Base-by-base conservation (phyloP, 2,888 invertebrate species). In the Agrochola lota region DNA sequence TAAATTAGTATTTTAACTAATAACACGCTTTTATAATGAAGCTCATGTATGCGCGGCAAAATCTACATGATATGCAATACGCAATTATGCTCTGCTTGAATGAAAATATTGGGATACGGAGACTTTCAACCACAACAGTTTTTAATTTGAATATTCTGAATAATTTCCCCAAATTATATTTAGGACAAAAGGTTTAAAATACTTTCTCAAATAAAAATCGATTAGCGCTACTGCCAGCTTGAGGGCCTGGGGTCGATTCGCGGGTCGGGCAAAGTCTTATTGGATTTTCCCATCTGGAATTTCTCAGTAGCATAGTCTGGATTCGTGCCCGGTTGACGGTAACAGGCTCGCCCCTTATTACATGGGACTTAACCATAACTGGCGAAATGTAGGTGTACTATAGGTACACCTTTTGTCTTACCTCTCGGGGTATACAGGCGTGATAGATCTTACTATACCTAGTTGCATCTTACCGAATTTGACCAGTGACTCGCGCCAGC, bases 1-100 rank as follows among this genome's bases (percentile, higher is more conserved):
- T 67, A 57, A 70, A 83, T 67, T 71, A 30, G 40, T 2, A 15
- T 68, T 59, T 26, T 68, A 66, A 60, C 17, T 17, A 23, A 23
- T 23, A 52, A 80, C 26, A 40, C 20, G 64, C 17, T 64, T 78
- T 17, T 17, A 52, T 40, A 52, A 66, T 57, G 0, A 40, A 43
- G n/a, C 20, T 59, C 52, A 35, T n/a, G 20, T 49, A n/a, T 49
- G 30, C 15, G 64, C 15, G 2, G 23, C n/a, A 1, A 81, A 71
- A 40, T 30, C 20, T n/a, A 26, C n/a, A 43, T 20, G 7, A 15
- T 49, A 23, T 57, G 26, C 20, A 64, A n/a, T 64, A 11, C 55
- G 15, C 49, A n/a, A 6, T 20, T 46, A 11, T 55, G 15, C 40
- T 12, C 1, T 23, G 17, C 23, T 74, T 30, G 60, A 26, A 30